These are phyloP conservation scores for Upupa epops DNA, from an alignment of 2,113 vertebrate species.

Conservation along the genomic window DNA sequence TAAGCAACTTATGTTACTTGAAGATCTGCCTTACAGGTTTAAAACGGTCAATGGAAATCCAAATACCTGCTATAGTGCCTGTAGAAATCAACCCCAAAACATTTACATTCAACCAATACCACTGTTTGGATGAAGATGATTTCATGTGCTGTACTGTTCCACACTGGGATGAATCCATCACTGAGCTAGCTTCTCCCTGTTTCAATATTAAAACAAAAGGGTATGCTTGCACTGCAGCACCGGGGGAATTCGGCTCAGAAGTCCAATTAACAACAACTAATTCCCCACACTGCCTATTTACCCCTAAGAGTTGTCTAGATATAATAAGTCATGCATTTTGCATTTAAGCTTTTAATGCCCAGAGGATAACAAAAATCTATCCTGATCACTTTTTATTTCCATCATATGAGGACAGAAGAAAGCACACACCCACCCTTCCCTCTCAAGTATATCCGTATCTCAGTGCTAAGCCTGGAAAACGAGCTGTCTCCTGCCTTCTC, in stretches of 20 bases:
- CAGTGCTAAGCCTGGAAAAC: background rate
- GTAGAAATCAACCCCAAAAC: background rate
- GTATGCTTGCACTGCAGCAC: constrained; percentile 63
- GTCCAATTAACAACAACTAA: constrained; percentile 81
- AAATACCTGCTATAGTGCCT: background rate
- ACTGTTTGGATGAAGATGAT: constrained; percentile 22
- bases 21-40: background rate
- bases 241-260: constrained; percentile 76
- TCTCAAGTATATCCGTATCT: constrained; percentile 34
- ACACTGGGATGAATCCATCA: constrained; percentile 28
- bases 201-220: constrained; percentile 78
- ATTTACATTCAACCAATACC: background rate
- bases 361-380: constrained; percentile 75
- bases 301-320: constrained; percentile 60
- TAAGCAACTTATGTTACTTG: background rate
- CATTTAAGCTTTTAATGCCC: constrained; percentile 74
- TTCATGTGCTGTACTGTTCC: constrained; percentile 20
- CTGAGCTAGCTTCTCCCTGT: constrained; percentile 45
- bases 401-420: constrained; percentile 62
- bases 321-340: constrained; percentile 72
- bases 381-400: constrained; percentile 76
- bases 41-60: background rate
- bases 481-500: background rate
- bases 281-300: constrained; percentile 70
- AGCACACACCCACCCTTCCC: constrained; percentile 45